Evolutionary conservation across 2,797 vertebrate genomes (phyloP).

Genomic region (Mormyrus proboscirostris): DNA sequence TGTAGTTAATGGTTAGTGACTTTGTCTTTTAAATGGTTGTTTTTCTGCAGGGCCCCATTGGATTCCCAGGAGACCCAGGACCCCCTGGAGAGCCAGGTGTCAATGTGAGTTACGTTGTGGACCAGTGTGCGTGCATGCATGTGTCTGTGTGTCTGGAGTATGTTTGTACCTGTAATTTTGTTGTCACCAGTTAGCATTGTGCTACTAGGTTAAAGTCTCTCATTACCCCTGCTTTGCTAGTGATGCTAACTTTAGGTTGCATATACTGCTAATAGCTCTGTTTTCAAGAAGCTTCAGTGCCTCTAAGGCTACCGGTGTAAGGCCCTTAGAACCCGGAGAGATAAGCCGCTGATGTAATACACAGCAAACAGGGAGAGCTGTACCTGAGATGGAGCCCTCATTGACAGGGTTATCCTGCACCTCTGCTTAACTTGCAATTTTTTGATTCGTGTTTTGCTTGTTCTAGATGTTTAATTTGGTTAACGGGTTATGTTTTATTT

Average conservation of each 20-base stretch:
- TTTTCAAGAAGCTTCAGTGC: not conserved
- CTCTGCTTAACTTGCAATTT: not conserved
- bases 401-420: not conserved
- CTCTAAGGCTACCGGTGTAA: not conserved
- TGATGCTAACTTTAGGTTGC: not conserved
- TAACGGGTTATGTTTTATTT: not conserved
- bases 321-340: not conserved
- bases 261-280: not conserved
- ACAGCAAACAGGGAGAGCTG: not conserved
- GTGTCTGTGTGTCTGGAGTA: not conserved
- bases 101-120: conserved; percentile 57
- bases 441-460: not conserved
- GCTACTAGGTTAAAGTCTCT: not conserved
- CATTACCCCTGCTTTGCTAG: not conserved
- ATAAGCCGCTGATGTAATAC: not conserved
- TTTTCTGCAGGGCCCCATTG: conserved; percentile 69
- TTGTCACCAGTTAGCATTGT: not conserved
- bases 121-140: not conserved
- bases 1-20: not conserved
- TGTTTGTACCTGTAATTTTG: not conserved
- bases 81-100: conserved; percentile 73
- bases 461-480: not conserved
- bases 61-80: conserved; percentile 81
- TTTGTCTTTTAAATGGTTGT: not conserved
- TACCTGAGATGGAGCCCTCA: not conserved